Evolutionary conservation across 2,888 invertebrate genomes (phyloP), one percentile per base, ranked within the genome.

Genomic region (Uloborus plumipes): DNA sequence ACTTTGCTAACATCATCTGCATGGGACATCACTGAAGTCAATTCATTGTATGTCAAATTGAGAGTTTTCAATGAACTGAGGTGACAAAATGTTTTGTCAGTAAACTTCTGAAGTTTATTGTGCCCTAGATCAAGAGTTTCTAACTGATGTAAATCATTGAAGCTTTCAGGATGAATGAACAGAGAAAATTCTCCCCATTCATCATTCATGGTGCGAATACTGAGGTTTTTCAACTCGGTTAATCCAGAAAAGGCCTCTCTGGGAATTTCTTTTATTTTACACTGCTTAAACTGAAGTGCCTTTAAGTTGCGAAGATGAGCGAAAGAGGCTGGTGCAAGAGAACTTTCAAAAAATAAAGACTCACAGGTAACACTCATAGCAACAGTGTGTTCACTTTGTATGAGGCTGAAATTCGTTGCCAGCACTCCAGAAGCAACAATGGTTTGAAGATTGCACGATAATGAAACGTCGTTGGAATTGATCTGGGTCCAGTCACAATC

Each of bases 341-440:
- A 69, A n/a, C 85, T 86, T 61, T 86, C 85, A 31, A 83, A 76
- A 50, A 84, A 84, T 49, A 78, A 67, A n/a, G 84, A 83, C 53
- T 86, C 86, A 62, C 93, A 95, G 89, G 94, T 92, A 88, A 95
- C 93, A 87, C 93, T 91, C 82, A 95, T 89, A 7, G 94, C 93
- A 39, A 94, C 93, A 22, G 95, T 95, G 88, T 95, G 94, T 88
- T 94, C 94, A 16, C 94, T 92, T 64, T 95, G 94, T 84, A 95
- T 94, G 73, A 94, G 94, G 90, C 94, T 94, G 88, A 95, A 95
- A 90, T 95, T 95, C 47, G 95, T 96, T 85, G 94, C 94, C 89
- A 94, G 94, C 88, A 93, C 94, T 89, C 94, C 95, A 91, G 94
- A 94, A 90, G 66, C 76, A 1, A 84, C 72, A 59, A 86, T 76